phyloP scores from a whole-genome alignment of 2,797 vertebrate species.

The Pangasius macronema region DNA sequence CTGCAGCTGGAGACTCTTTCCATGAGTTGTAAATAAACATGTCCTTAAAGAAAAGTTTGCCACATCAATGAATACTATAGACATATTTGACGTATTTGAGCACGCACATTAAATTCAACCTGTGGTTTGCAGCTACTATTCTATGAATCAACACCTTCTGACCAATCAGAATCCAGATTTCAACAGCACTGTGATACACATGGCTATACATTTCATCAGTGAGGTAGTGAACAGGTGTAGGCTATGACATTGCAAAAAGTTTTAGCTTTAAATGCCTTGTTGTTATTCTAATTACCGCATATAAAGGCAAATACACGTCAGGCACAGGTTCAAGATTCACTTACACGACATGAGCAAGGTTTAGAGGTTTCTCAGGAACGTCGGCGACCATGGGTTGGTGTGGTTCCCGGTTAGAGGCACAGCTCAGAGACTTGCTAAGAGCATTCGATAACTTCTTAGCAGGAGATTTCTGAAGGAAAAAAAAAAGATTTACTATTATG shows the following conservation, averaged over 20 bases:
- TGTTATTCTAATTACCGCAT: neutral
- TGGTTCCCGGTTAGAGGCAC: slow-evolving; percentile 90
- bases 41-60: neutral
- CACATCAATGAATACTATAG: neutral
- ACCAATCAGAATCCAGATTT: neutral
- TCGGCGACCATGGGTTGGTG: slow-evolving; percentile 92
- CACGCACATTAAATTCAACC: neutral
- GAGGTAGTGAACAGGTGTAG: neutral
- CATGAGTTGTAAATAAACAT: neutral
- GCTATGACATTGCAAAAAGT: too few species aligned
- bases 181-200: neutral
- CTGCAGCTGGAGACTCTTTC: neutral
- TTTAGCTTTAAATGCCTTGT: neutral
- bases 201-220: too few species aligned
- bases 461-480: slow-evolving; percentile 87
- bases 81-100: neutral
- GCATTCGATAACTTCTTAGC: slow-evolving; percentile 99
- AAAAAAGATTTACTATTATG: neutral
- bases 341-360: slow-evolving; percentile 92
- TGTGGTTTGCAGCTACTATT: neutral
- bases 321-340: slow-evolving; percentile 58
- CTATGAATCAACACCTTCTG: neutral
- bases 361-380: slow-evolving; percentile 90
- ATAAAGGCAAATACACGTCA: neutral
- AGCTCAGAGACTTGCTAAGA: slow-evolving; percentile 94